phyloP scores from a whole-genome alignment of 1,140 invertebrate genomes.

The Coelopa frigida region DNA sequence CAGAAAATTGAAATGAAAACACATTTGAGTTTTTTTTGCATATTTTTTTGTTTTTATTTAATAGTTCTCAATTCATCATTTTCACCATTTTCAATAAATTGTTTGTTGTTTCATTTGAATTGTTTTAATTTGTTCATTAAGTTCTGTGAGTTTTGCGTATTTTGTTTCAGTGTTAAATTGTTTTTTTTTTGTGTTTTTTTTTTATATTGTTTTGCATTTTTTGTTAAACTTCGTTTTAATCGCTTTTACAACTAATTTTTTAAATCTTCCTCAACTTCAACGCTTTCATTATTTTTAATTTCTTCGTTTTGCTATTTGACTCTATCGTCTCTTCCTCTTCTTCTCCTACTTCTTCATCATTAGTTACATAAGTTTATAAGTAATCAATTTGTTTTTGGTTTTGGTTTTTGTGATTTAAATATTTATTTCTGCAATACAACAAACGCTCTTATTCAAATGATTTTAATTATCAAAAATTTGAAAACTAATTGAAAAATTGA shows the following conservation, averaged over 20 bases:
- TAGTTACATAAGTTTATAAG: neutral
- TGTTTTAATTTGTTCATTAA: conserved; percentile 5
- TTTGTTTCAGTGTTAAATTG: conserved; percentile 1
- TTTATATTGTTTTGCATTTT: conserved; percentile 7
- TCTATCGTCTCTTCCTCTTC: neutral
- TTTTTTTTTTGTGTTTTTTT: conserved; percentile 1
- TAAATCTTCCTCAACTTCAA: no score
- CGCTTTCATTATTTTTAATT: conserved; percentile 8
- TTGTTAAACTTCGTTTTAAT: no score
- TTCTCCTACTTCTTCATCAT: neutral
- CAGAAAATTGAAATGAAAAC: neutral
- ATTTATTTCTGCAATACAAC: no score
- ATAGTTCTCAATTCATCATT: conserved; percentile 1
- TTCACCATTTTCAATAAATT: conserved; percentile 9
- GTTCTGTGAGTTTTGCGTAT: conserved; percentile 4
- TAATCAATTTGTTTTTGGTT: neutral
- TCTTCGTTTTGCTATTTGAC: conserved; percentile 1
- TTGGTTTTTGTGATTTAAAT: conserved; percentile 8
- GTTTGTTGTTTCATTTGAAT: conserved; percentile 7
- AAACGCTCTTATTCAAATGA: no score
- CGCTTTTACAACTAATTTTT: no score
- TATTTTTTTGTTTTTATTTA: conserved; percentile 7
- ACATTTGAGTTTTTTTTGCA: conserved; percentile 6
- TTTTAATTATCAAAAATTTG: no score
- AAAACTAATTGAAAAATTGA: no score